phyloP scores from a whole-genome alignment of 2,113 vertebrate species.

The Onychostoma macrolepis region DNA sequence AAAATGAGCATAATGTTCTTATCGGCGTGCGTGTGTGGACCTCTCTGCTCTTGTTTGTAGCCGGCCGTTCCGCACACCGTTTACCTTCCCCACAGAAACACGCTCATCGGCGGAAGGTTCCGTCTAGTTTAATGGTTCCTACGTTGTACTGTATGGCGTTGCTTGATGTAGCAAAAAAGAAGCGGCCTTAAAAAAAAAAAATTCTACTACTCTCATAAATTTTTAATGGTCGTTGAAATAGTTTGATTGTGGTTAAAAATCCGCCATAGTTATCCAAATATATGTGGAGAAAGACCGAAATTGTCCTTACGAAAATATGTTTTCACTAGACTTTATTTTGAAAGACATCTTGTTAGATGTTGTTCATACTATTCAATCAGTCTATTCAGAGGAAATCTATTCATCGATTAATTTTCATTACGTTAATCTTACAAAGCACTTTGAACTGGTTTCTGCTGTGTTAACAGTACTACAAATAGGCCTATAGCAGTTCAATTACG shows the following conservation, averaged over 20 bases:
- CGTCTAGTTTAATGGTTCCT: constrained; percentile 43
- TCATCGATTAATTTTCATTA: not conserved
- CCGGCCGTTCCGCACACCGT: constrained; percentile 5
- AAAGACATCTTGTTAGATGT: not conserved
- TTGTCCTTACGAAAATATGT: not conserved
- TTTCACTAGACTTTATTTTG: not conserved
- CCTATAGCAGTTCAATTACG: not conserved
- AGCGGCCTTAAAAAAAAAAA: too few species aligned
- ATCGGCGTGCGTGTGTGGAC: not conserved
- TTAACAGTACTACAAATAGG: too few species aligned
- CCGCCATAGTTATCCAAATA: not conserved
- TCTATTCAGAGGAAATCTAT: not conserved
- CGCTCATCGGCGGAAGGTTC: constrained; percentile 47
- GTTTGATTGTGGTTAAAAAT: not conserved
- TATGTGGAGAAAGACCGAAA: not conserved
- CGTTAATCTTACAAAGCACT: not conserved
- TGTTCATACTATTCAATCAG: not conserved
- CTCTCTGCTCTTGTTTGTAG: constrained; percentile 22
- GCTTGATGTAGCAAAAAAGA: not conserved
- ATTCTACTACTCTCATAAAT: not conserved
- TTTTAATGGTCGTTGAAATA: not conserved
- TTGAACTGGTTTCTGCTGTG: not conserved
- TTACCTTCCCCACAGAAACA: constrained; percentile 65
- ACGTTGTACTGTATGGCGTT: not conserved
- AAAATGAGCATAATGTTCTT: constrained; percentile 47